Conservation (phyloP, 2,113 vertebrate genomes). For the Monopterus albus region DNA sequence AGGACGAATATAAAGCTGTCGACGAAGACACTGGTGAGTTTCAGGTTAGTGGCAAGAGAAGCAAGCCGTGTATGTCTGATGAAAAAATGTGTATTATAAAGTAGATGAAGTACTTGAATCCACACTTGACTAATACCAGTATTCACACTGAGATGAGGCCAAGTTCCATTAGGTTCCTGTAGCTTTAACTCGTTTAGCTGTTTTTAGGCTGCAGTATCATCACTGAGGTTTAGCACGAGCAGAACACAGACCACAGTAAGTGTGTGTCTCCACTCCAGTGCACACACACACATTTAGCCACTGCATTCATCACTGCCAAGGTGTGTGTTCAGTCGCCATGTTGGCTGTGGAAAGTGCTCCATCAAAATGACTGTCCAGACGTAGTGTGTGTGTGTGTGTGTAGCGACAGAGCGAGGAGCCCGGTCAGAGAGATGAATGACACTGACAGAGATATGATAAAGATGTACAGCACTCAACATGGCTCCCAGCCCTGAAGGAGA, state of each 20-base stretch:
- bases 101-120: too few relatives aligned
- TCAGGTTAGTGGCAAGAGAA: too few relatives aligned
- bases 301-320: conserved; percentile 63
- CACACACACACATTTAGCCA: conserved; percentile 3
- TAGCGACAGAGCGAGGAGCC: conserved; percentile 34
- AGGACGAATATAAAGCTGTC: too few relatives aligned
- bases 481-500: conserved; percentile 13
- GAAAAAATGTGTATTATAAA: too few relatives aligned
- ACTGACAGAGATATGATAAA: conserved; percentile 42
- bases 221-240: too few relatives aligned
- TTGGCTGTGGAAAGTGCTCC: conserved; percentile 53
- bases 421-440: conserved; percentile 39
- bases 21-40: too few relatives aligned
- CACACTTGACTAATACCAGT: too few relatives aligned
- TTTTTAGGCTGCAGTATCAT: too few relatives aligned
- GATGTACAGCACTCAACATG: conserved; percentile 16
- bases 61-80: too few relatives aligned
- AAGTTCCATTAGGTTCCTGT: too few relatives aligned
- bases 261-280: not conserved
- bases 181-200: too few relatives aligned
- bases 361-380: conserved; percentile 63
- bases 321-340: conserved; percentile 54
- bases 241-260: conserved; percentile 13
- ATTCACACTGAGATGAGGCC: too few relatives aligned
- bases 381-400: conserved; percentile 15